A percentile compares a stretch with the other conserved stretches of the same genome.
Evolutionary conservation across 2,797 vertebrate species (phyloP).

Genomic region (Pantherophis vulpinus): DNA sequence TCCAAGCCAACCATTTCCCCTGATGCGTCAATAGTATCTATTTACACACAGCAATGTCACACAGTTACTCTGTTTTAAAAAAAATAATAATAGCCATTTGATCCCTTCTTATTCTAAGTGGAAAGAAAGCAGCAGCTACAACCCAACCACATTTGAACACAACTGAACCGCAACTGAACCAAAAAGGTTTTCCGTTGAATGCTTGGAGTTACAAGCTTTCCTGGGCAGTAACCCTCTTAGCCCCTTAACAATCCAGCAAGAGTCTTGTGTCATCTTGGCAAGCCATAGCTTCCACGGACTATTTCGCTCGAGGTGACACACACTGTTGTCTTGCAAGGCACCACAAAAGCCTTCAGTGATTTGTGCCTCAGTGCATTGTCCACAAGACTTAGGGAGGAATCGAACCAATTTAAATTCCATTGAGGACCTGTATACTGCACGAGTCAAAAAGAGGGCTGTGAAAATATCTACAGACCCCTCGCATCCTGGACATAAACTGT

Average conservation of each 20-base stretch:
- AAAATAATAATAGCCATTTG: no score
- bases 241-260: not conserved
- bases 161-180: not conserved
- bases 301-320: accelerated
- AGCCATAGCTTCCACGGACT: not conserved
- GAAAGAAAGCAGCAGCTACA: not conserved
- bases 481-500: no score
- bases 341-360: not conserved
- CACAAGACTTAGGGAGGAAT: no score
- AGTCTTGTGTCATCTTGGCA: not conserved
- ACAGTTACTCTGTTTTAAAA: not conserved
- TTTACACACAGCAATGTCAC: not conserved
- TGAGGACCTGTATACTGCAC: no score
- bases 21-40: not conserved
- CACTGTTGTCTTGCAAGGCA: not conserved
- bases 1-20: not conserved
- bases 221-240: not conserved
- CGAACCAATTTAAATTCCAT: no score
- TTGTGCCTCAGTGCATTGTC: not conserved
- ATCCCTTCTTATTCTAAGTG: not conserved
- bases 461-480: no score
- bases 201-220: not conserved
- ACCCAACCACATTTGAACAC: not conserved
- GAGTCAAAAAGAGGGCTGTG: no score
- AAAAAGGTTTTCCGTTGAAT: not conserved